Base-by-base conservation (phyloP, 2,797 vertebrate species). In the Enteromius radiatus region DNA sequence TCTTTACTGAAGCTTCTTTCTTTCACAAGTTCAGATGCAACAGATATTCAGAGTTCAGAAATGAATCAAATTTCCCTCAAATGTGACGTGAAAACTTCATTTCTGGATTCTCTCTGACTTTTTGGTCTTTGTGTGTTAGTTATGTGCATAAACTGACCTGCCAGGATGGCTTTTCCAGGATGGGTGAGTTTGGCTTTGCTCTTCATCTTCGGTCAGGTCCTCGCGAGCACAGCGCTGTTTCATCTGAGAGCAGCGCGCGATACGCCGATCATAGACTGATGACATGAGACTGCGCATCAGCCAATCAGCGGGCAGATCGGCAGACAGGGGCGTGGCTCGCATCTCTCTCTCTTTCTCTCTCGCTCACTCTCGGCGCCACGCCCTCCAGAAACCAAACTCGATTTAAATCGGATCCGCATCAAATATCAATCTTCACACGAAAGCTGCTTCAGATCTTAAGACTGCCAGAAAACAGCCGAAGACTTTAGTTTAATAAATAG, bases 111-210 rank as follows among this genome's bases (percentile, higher is more conserved):
- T 10, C 3, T 6, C 0, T n/a, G 4, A 21, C 36, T 21, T 10
- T 17, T 68, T 12, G 31, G 17, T 45, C n/a, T 19, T 23, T 56
- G 1, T 63, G 26, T 33, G 54, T 17, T 63, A 17, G 26, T 45
- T 17, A 1, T 56, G 59, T 78, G 6, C 3, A 17, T 31, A 17
- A 76, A 81, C 93, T 92, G 89, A 98, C 97, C 97, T 94, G 97
- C 97, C 86, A 99, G 90, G 71, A 98, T 98, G 11, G 97, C 97
- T 86, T 99, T 98, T 52, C 97, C 97, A 1, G 97, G 97, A 85
- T 99, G 97, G 63, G 97, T 98, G 85, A 98, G 92, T 88, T 96
- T 97, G 81, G 96, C 92, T 86, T 94, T 96, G n/a, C 93, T 95
- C 14, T 31, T 86, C 75, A 81, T 85, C 91, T n/a, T 88, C 87